Conservation (phyloP, 1,140 invertebrate species). For the Rhyzopertha dominica region DNA sequence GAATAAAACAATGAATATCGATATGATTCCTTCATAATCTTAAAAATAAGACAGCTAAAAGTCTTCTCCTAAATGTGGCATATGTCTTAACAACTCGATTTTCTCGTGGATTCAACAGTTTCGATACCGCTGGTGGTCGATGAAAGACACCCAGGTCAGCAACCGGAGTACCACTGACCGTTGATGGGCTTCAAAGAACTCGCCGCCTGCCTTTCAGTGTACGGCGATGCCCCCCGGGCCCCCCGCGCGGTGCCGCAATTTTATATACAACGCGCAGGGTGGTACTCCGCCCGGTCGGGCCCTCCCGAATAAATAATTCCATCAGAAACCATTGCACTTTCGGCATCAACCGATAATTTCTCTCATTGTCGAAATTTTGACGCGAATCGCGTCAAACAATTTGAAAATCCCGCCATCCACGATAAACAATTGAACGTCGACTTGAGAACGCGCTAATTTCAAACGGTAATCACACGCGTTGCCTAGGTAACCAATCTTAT, state of each 20-base stretch:
- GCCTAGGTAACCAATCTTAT: no score
- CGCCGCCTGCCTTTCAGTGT: conserved; percentile 25
- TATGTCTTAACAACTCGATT: no score
- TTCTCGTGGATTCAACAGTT: conserved; percentile 7
- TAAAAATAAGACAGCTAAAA: no score
- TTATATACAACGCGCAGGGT: no score
- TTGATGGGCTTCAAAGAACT: conserved; percentile 33
- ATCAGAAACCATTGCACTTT: background rate
- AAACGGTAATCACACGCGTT: no score
- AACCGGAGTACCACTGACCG: conserved; percentile 29
- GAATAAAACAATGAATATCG: no score
- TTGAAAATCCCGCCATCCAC: conserved; percentile 5
- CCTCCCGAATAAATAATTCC: conserved; percentile 8
- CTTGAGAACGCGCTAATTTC: no score
- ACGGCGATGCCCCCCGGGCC: conserved; percentile 7
- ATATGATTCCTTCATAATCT: no score
- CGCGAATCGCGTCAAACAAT: conserved; percentile 1
- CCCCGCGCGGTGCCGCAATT: conserved; percentile 8
- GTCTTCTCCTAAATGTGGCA: no score
- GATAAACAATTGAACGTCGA: background rate
- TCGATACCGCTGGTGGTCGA: conserved; percentile 15
- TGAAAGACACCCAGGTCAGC: conserved; percentile 27
- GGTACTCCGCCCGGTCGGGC: conserved; percentile 12
- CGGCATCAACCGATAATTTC: background rate
- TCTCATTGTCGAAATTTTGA: conserved; percentile 2